Evolutionary conservation across 2,113 vertebrate genomes (phyloP).

Genomic region (Psephotus haematonotus): DNA sequence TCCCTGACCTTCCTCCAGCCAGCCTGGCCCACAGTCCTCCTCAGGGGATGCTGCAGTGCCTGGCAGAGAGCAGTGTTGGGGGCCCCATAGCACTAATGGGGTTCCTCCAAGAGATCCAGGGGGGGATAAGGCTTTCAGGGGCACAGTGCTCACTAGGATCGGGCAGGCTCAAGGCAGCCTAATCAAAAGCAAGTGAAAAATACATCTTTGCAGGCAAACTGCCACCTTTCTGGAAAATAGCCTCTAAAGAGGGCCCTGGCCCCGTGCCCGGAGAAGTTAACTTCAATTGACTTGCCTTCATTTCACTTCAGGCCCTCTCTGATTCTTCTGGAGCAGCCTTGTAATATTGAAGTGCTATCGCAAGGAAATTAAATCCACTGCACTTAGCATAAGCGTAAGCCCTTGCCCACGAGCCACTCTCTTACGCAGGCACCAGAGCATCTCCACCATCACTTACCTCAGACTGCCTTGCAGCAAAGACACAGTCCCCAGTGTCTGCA

Average conservation of each 20-base stretch:
- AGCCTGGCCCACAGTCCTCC: background rate
- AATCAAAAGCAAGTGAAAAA: slow-evolving; percentile 4
- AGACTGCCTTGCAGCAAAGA: background rate
- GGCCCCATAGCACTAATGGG: fast-evolving
- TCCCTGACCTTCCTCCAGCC: background rate
- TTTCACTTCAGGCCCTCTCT: slow-evolving; percentile 18
- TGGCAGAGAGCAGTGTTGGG: background rate
- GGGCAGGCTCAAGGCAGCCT: background rate
- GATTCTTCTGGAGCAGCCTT: slow-evolving; percentile 15
- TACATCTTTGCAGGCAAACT: background rate
- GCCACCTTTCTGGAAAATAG: background rate
- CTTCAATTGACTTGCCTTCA: slow-evolving; percentile 26
- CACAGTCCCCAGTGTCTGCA: fast-evolving
- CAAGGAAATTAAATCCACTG: background rate
- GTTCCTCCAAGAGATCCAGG: background rate
- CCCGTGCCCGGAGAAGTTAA: slow-evolving; percentile 7
- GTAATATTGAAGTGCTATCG: background rate
- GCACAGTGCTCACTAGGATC: background rate
- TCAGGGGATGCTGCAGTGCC: background rate
- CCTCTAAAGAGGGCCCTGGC: slow-evolving; percentile 25
- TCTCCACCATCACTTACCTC: background rate
- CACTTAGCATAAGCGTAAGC: background rate
- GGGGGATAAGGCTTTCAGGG: background rate
- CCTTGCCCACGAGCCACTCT: background rate
- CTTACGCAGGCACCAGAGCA: background rate